Percentiles rank a stretch among this genome's conserved stretches.
Evolutionary conservation across 2,113 vertebrate genomes (phyloP).

Genomic region (Myotis brandtii): DNA sequence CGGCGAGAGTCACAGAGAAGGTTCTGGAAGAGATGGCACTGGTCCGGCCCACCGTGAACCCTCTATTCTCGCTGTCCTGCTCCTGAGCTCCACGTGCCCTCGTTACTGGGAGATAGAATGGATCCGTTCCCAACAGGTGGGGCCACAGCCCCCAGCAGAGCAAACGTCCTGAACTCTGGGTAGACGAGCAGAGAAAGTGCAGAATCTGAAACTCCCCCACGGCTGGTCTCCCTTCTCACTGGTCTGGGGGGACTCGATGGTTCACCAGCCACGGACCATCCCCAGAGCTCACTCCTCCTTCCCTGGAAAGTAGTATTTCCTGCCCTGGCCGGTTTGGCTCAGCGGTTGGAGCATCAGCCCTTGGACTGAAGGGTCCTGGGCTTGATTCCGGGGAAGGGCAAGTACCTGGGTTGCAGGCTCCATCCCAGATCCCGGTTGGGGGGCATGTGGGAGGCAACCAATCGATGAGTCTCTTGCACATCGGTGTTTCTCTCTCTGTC

Average conservation of each 20-base stretch:
- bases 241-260: neutral
- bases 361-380: too few relatives aligned
- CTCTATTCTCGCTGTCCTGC: fast-evolving
- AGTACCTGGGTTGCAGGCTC: too few relatives aligned
- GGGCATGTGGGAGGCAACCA: too few relatives aligned
- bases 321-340: neutral
- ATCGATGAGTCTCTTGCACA: too few relatives aligned
- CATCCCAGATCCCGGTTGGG: too few relatives aligned
- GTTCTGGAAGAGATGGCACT: neutral
- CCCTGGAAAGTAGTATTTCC: neutral
- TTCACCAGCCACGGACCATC: fast-evolving
- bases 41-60: fast-evolving
- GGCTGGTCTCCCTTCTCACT: neutral
- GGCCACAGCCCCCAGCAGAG: neutral
- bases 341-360: too few relatives aligned
- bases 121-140: neutral
- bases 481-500: too few relatives aligned
- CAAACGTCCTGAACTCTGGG: neutral
- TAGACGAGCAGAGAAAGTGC: neutral
- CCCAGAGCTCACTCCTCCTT: neutral
- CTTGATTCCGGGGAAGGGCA: too few relatives aligned
- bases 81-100: neutral
- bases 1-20: neutral
- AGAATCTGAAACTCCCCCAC: neutral
- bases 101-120: neutral